Evolutionary conservation across 2,797 vertebrate genomes (phyloP).

Genomic region (Chloroceryle amazona): DNA sequence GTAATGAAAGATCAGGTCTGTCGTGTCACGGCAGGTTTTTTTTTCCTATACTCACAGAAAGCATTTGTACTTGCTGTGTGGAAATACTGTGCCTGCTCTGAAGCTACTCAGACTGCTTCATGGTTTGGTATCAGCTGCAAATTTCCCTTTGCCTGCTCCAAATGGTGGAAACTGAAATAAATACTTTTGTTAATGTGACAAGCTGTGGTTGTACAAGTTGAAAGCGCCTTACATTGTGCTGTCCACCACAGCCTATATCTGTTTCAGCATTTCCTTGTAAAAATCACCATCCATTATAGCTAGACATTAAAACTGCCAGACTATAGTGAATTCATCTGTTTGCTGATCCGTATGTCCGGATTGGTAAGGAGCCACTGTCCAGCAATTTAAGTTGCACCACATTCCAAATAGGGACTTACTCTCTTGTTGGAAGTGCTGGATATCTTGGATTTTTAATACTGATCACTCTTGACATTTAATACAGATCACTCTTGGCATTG

Average conservation of each 20-base stretch:
- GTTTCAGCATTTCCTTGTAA: not conserved
- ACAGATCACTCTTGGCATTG: not conserved
- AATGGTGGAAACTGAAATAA: not conserved
- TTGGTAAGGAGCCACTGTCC: not conserved
- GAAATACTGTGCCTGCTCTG: not conserved
- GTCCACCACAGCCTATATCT: not conserved
- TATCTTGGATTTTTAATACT: not conserved
- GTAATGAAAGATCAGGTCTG: constrained; percentile 18
- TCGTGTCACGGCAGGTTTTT: not conserved
- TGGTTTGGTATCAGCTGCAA: not conserved
- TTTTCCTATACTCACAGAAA: not conserved
- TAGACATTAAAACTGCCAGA: not conserved
- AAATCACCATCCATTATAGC: not conserved
- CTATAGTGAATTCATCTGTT: not conserved
- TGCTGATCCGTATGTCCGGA: not conserved
- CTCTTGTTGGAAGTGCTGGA: accelerated
- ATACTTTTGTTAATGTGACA: not conserved
- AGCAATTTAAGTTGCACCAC: not conserved
- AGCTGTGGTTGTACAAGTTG: not conserved
- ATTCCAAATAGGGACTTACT: not conserved
- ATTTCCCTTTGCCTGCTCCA: not conserved
- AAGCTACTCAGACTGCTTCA: not conserved
- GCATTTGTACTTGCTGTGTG: not conserved
- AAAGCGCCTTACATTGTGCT: not conserved
- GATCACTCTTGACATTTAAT: accelerated